A percentile compares a stretch with the other conserved stretches of the same genome.
These are phyloP conservation scores for Lepidurus apus DNA, from an alignment of 1,140 invertebrate species.

Conservation along the genomic window DNA sequence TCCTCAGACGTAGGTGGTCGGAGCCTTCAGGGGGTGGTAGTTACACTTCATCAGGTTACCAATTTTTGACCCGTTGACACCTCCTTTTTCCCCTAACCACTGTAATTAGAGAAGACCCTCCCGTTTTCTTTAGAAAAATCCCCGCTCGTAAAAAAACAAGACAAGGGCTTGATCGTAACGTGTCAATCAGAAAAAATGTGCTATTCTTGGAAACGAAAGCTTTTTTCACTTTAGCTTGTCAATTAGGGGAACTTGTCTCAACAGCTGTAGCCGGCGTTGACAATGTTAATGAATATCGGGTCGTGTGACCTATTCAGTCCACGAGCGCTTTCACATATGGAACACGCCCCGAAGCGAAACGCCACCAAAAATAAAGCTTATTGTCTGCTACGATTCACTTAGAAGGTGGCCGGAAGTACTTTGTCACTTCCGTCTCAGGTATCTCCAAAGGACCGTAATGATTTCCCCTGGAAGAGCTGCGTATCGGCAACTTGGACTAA, in stretches of 20 bases:
- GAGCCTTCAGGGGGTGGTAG: neutral
- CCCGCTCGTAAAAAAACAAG: neutral
- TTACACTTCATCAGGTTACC: neutral
- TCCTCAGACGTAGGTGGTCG: too few species aligned
- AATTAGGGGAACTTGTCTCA: too few species aligned
- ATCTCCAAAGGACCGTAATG: neutral
- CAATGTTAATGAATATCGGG: too few species aligned
- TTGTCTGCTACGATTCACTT: neutral
- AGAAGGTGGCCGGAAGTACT: neutral
- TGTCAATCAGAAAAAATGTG: too few species aligned
- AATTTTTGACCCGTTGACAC: constrained; percentile 2
- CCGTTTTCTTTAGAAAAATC: too few species aligned
- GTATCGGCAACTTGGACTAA: neutral
- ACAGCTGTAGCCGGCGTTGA: too few species aligned
- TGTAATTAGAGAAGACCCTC: neutral
- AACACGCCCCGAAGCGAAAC: neutral
- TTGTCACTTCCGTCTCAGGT: neutral
- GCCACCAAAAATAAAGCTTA: neutral
- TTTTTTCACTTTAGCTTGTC: too few species aligned
- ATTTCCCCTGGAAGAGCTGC: neutral
- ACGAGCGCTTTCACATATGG: neutral
- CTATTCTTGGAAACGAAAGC: too few species aligned
- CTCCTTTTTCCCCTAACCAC: neutral
- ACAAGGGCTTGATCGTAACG: too few species aligned
- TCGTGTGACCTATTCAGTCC: neutral